phyloP scores from a whole-genome alignment of 2,797 vertebrate species.

The Heterohyrax brucei region DNA sequence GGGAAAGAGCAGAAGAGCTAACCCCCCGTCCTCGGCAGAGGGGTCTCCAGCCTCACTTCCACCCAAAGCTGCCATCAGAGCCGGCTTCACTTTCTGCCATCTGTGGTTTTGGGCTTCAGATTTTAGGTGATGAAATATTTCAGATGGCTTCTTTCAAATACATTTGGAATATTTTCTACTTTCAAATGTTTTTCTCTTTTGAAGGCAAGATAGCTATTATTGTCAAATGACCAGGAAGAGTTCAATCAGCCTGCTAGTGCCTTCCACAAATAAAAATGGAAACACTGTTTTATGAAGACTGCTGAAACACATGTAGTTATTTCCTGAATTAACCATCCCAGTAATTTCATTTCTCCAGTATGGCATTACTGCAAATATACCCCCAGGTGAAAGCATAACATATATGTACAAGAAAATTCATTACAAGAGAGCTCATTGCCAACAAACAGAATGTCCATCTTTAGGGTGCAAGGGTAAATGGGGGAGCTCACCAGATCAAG shows the following conservation, averaged over 20 bases:
- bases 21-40: not conserved
- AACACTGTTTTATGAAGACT: not conserved
- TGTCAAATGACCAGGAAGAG: constrained; percentile 13
- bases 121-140: constrained; percentile 47
- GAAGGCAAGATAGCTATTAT: constrained; percentile 38
- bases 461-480: not conserved
- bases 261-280: not conserved
- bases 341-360: constrained; percentile 50
- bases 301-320: not conserved
- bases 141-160: constrained; percentile 2
- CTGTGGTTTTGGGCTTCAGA: constrained; percentile 15
- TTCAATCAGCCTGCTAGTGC: not conserved
- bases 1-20: constrained; percentile 20
- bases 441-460: not conserved
- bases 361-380: not conserved
- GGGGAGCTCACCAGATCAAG: not conserved
- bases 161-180: constrained; percentile 46
- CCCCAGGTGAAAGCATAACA: not conserved
- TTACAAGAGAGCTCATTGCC: not conserved
- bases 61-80: constrained; percentile 7
- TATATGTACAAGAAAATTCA: constrained; percentile 14
- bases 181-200: constrained; percentile 4
- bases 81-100: not conserved
- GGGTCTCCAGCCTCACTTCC: not conserved
- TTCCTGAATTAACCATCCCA: not conserved